Evolutionary conservation across 1,140 invertebrate species (phyloP), one percentile per base, ranked within the genome.

Genomic region (Drosophila aff.): DNA sequence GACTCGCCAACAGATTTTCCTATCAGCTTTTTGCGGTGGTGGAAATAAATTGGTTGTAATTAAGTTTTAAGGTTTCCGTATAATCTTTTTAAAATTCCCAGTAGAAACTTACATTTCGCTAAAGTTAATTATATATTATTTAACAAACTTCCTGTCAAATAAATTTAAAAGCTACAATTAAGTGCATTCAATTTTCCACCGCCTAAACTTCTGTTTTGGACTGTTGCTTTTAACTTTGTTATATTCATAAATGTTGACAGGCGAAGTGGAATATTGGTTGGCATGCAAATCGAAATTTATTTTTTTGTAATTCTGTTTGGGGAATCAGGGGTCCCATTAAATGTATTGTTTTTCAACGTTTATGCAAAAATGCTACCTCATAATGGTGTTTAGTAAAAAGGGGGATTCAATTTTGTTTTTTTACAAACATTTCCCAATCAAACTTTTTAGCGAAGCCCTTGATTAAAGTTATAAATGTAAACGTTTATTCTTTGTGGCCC

Each of bases 301-400:
- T 55, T 55, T 55, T 23, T 7, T 16, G 9, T 26, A 40, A n/a
- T 40, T 57, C 36, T 40, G 36, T 3, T 57, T 23, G 4, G 33
- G 33, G 33, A 55, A 16, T 16, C 21, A 40, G 23, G 36, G 53
- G 15, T 11, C 9, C 53, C 36, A 57, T 57, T 57, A 57, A 57
- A 57, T 40, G 11, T n/a, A 57, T 40, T 57, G 53, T 40, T 57
- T 57, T 57, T 40, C 53, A 40, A 3, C 15, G 53, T 52, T 75
- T 82, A 81, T 82, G 75, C 69, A 82, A 82, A 82, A 76, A 62
- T 61, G 68, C 65, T 71, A 57, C 15, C 23, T n/a, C 26, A 13
- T 31, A 41, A 64, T 41, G 36, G 33, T 41, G 36, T 15, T 21
- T 60, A 33, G 6, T 15, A 40, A 31, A 23, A 18, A 4, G n/a